Evolutionary conservation across 2,113 vertebrate genomes (phyloP).

Genomic region (Pangasianodon gigas): DNA sequence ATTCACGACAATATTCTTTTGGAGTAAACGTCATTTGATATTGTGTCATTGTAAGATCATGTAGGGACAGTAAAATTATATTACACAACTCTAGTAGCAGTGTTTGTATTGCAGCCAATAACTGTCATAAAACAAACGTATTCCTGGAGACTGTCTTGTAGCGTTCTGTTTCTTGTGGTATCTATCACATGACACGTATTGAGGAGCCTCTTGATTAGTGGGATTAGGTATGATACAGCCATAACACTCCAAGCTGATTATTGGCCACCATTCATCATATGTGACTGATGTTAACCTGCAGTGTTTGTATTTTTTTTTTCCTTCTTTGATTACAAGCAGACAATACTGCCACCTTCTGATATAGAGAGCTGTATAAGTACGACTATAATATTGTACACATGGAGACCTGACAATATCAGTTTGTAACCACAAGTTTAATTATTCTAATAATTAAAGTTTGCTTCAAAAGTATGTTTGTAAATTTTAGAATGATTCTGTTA

Average conservation of each 20-base stretch:
- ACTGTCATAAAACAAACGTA: not conserved
- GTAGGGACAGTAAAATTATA: not conserved
- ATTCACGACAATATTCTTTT: not conserved
- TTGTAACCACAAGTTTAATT: not conserved
- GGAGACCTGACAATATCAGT: not conserved
- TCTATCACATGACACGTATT: not conserved
- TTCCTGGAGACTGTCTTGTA: not conserved
- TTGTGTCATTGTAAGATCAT: not conserved
- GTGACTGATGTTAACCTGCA: not conserved
- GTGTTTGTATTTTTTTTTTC: not conserved
- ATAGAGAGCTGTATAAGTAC: not conserved
- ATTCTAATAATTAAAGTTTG: not conserved
- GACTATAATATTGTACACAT: not conserved
- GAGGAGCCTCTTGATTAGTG: not conserved
- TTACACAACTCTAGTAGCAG: not conserved
- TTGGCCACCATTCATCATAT: not conserved
- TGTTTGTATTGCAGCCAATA: not conserved
- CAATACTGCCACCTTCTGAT: conserved; percentile 31
- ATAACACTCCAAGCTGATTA: not conserved
- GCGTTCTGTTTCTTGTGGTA: not conserved
- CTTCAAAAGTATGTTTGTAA: not conserved
- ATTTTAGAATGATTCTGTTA: not conserved
- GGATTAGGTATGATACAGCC: not conserved
- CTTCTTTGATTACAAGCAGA: not conserved
- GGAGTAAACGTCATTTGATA: not conserved